These are phyloP conservation scores for Andrena fulva DNA, from an alignment of 2,888 invertebrate species.

Conservation along the genomic window DNA sequence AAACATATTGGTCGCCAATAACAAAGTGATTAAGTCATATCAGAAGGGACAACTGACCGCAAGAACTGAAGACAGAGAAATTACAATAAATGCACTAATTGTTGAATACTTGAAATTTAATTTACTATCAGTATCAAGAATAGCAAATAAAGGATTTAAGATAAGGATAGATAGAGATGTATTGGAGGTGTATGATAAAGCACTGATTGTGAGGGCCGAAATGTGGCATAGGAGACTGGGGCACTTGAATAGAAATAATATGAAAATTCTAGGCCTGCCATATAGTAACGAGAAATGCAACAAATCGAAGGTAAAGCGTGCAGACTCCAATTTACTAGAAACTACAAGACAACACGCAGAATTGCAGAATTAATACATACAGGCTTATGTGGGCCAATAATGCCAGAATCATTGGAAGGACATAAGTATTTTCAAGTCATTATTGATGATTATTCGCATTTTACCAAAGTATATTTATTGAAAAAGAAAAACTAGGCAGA, in stretches of 20 bases:
- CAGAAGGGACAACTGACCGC: neutral
- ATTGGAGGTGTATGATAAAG: neutral
- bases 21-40: neutral
- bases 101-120: no score
- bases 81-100: no score
- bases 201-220: neutral
- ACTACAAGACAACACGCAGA: neutral
- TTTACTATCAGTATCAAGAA: no score
- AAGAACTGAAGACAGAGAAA: neutral
- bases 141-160: no score
- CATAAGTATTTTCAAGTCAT: neutral
- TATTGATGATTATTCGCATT: neutral
- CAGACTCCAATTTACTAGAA: neutral
- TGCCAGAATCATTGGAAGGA: neutral
- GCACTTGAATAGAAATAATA: neutral
- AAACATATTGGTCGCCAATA: neutral
- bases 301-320: neutral
- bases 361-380: neutral
- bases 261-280: neutral
- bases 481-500: neutral
- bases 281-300: neutral
- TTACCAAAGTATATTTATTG: neutral
- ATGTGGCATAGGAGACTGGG: neutral
- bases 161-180: no score
- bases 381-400: neutral